Evolutionary conservation across 2,113 vertebrate species (phyloP).

Genomic region (Philantomba maxwellii): DNA sequence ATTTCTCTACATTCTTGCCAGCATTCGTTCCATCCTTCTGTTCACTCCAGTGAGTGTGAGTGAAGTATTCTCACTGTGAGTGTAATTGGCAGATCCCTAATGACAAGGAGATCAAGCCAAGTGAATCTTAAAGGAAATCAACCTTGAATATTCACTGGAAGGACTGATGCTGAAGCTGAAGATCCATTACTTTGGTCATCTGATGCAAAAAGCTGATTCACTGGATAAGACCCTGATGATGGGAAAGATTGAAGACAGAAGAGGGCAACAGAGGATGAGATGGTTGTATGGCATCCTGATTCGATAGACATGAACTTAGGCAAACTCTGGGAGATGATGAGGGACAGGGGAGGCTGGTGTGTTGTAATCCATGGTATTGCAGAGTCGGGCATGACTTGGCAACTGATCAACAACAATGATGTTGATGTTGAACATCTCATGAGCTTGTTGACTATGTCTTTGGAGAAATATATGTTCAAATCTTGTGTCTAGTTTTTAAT

Average conservation of each 20-base stretch:
- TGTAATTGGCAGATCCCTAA: not conserved
- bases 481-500: not conserved
- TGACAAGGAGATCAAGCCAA: not conserved
- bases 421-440: not conserved
- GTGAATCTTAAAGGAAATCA: not conserved
- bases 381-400: not conserved
- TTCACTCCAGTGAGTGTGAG: not conserved
- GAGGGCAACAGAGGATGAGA: not conserved
- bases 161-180: not conserved
- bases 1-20: not conserved
- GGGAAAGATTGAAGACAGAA: not conserved
- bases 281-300: not conserved
- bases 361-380: not conserved
- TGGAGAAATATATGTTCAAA: not conserved
- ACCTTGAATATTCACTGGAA: not conserved
- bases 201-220: not conserved
- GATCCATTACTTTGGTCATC: not conserved
- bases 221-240: not conserved
- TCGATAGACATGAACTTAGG: rapidly evolving
- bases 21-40: not conserved
- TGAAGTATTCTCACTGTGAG: not conserved
- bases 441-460: not conserved
- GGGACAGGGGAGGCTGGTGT: not conserved
- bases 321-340: not conserved
- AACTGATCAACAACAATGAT: not conserved